Evolutionary conservation across 2,888 invertebrate species (phyloP), one percentile per base, ranked within the genome.

Genomic region (Tenthredo amoena): DNA sequence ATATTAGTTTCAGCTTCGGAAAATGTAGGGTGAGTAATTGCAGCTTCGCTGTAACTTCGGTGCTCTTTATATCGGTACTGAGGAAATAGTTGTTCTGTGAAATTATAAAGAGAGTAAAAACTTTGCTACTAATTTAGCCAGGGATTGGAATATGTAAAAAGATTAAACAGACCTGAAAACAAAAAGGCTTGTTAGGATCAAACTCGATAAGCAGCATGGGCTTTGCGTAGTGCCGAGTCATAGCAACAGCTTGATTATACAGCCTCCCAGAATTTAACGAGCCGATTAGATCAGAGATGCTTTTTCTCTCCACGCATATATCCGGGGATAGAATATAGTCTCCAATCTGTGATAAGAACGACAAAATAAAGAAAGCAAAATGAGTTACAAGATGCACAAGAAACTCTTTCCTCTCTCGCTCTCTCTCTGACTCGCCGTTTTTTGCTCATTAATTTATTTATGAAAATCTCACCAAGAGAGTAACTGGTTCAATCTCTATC

Each of bases 321-420:
- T 99, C 98, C 0, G 99, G 98, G 0, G 99, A 98, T 21, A 99
- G 94, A 91, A 99, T 98, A 92, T 99, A 99, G 94, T 99, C 99
- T 0, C 99, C 99, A 86, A 99, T 97, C 97, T 98, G 90, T 26
- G 86, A 86, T 68, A 55, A 65, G 55, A 50, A 68, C 2, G 34
- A 84, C 21, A 62, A 68, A 10, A 47, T 15, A 4, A 84, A 71
- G 31, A n/a, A 47, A 85, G 7, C 6, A n/a, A 7, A 55, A 55
- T n/a, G 18, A 55, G n/a, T 55, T n/a, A 55, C 6, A n/a, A n/a
- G n/a, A n/a, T n/a, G 55, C 2, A n/a, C 15, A 55, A 55, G 5
- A 18, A 18, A 18, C 18, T 50, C 5, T 18, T 5, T 18, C 18
- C 50, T 50, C 50, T 18, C 50, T 9, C n/a, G n/a, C 10, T 12